Evolutionary conservation across 35 echinoderm and acorn worm species (phyloP), one percentile per base, ranked within the genome.

Genomic region (Holothuria glaberrima): DNA sequence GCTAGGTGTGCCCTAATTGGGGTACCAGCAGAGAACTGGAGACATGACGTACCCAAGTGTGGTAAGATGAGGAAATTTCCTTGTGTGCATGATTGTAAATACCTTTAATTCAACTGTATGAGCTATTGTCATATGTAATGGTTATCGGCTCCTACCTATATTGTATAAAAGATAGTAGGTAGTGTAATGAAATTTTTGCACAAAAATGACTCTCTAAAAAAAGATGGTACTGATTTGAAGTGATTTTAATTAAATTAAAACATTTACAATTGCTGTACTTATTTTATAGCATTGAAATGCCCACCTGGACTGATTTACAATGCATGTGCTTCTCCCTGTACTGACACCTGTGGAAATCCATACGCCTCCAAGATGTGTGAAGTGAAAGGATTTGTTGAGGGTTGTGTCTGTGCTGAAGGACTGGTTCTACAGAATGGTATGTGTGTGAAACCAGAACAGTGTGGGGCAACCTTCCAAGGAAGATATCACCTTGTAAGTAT

Each of bases 271-370:
- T n/a, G n/a, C n/a, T n/a, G n/a, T n/a, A n/a, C 26, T 35, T 22
- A 29, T 20, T 66, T 3, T 30, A 27, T 29, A 87, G 85, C 85
- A n/a, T 4, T 71, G 16, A 70, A 35, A 21, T 67, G 85, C 67
- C 33, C 85, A 52, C 85, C 85, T 52, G 85, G 85, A 25, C 45
- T 87, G 20, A 87, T 87, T 34, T 87, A 45, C 65, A 87, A 87
- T 50, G 85, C 85, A 21, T 50, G 31, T 65, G 31, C 46, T n/a
- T 59, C 85, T 2, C 60, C 65, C n/a, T 87, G 85, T 50, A 71
- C 85, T 48, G 61, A 67, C 21, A 54, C 85, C 26, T 87, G 85
- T 69, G 66, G 85, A 30, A 50, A 87, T 62, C 85, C 85, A 20
- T 71, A 26, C 22, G 85, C 85, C 44, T 69, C 60, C 41, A 87